Evolutionary conservation across 1,140 invertebrate species (phyloP), one percentile per base, ranked within the genome.

Genomic region (Solen grandis): DNA sequence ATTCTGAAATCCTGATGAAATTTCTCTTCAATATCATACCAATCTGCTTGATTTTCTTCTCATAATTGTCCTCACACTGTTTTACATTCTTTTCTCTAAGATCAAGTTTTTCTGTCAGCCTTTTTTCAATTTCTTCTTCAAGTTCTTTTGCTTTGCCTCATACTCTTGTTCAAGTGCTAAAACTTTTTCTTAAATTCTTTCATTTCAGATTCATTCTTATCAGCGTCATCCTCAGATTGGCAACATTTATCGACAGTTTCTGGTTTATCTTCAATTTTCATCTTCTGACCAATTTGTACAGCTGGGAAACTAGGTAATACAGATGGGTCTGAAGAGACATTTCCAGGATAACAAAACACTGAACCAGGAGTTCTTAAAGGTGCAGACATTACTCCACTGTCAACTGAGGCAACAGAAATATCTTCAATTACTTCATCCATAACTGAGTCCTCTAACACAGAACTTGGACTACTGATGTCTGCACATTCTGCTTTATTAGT

Each of bases 11-110:
- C 52, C 31, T 81, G 38, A 65, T 68, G 81, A 59, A 74, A 81
- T 50, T 82, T 81, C 38, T 86, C 85, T 74, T 84, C 83, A 36
- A 85, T 54, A 14, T 86, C 85, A 74, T 84, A 86, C 62, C 76
- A 4, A 83, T 74, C 41, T 83, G 73, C 54, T 83, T 74, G 22
- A 81, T 38, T 57, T 73, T 63, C 35, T 25, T 41, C 22, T 81
- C 78, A 76, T 65, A 76, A 57, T n/a, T 76, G 14, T 54, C 62
- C 46, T 76, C 74, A 22, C 52, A 33, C n/a, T 36, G 10, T 2
- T 65, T n/a, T 4, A 76, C 22, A 19, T 65, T 55, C 46, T 76
- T 2, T 66, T 76, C 74, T 55, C 60, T 25, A 55, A 54, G 52
- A 8, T 76, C 74, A 5, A 63, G 41, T 33, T 55, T 65, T 63